Evolutionary conservation across 2,888 invertebrate genomes (phyloP).

Genomic region (Aphidoletes aphidimyza): DNA sequence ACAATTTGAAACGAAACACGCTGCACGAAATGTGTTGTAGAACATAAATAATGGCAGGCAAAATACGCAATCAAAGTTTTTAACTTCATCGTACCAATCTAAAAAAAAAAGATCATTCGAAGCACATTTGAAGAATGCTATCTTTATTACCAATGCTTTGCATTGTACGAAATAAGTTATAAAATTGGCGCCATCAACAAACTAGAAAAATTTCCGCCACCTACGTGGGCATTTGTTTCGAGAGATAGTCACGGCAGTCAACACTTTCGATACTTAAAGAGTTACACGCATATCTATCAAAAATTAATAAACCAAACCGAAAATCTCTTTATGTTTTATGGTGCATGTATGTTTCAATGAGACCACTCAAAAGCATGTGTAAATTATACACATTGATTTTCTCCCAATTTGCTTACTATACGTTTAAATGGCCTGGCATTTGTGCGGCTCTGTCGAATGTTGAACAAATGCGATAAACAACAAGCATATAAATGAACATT

Average conservation of each 20-base stretch:
- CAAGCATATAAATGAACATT: background rate
- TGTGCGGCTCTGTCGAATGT: background rate
- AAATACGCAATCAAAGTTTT: background rate
- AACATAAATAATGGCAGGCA: background rate
- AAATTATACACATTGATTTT: constrained; percentile 19
- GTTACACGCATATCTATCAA: constrained; percentile 53
- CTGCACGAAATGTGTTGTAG: background rate
- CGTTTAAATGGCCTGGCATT: background rate
- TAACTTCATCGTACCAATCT: too few species aligned
- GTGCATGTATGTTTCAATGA: background rate
- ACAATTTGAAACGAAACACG: background rate
- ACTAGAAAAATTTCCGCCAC: constrained; percentile 49
- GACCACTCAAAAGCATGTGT: constrained; percentile 6
- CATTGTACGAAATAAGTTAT: constrained; percentile 26
- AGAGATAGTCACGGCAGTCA: background rate
- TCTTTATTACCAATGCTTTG: background rate
- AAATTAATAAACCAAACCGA: constrained; percentile 16
- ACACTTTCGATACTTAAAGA: constrained; percentile 47
- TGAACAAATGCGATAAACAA: constrained; percentile 38
- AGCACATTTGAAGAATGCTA: background rate
- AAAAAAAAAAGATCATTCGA: too few species aligned
- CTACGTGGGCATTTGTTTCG: background rate
- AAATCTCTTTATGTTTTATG: background rate
- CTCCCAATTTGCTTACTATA: constrained; percentile 23
- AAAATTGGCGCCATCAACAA: constrained; percentile 50